A percentile compares a stretch with the other conserved stretches of the same genome.
These are phyloP conservation scores for Allacma fusca DNA, from an alignment of 2,888 invertebrate species.

Conservation along the genomic window DNA sequence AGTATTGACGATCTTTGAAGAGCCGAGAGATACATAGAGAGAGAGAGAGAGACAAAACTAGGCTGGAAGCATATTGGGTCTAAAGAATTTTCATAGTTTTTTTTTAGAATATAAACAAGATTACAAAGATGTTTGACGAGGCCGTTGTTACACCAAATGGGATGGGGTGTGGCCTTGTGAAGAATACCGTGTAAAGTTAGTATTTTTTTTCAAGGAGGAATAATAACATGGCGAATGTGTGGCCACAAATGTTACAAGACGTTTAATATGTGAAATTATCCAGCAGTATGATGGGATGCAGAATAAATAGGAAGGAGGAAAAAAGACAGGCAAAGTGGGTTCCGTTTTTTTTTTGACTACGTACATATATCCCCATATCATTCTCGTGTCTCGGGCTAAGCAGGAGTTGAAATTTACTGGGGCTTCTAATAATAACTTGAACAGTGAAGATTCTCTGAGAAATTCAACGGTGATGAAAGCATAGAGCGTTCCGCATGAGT, in stretches of 20 bases:
- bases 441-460: conserved; percentile 26
- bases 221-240: not conserved
- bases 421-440: conserved; percentile 39
- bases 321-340: not conserved
- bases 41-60: too few species aligned
- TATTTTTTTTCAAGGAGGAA: too few species aligned
- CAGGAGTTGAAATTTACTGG: conserved; percentile 31
- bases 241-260: conserved; percentile 4
- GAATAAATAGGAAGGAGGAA: not conserved
- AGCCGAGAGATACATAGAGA: too few species aligned
- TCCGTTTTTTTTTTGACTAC: not conserved
- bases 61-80: too few species aligned
- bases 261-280: too few species aligned
- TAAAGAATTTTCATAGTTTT: too few species aligned
- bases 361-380: not conserved
- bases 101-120: too few species aligned
- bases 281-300: not conserved
- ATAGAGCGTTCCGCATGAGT: conserved; percentile 39
- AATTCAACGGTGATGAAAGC: conserved; percentile 37
- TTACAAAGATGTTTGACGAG: too few species aligned
- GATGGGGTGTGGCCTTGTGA: too few species aligned
- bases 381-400: conserved; percentile 5
- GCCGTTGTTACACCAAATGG: too few species aligned
- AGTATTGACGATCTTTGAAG: too few species aligned
- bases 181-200: too few species aligned